Evolutionary conservation across 1,140 invertebrate species (phyloP).

Genomic region (Hylyphantes graminicola): DNA sequence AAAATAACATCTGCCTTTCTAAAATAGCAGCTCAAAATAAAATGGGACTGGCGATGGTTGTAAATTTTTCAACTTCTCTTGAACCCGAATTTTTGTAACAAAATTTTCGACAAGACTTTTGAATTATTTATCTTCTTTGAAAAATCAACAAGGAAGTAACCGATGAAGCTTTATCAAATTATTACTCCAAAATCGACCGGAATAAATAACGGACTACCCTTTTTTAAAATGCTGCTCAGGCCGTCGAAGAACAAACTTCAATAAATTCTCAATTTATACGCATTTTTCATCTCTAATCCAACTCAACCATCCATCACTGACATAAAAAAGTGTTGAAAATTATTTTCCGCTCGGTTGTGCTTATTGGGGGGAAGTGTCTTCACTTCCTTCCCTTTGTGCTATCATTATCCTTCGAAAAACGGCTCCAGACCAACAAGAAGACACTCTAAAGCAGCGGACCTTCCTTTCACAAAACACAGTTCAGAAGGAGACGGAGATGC

Average conservation of each 20-base stretch:
- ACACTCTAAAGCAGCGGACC: constrained; percentile 13
- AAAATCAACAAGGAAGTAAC: too few relatives aligned
- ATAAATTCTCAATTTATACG: constrained; percentile 6
- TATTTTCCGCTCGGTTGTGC: constrained; percentile 15
- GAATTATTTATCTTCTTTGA: too few relatives aligned
- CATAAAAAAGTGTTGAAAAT: constrained; percentile 30
- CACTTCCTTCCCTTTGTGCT: neutral
- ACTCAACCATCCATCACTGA: constrained; percentile 35
- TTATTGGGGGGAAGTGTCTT: constrained; percentile 3
- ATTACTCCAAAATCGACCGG: too few relatives aligned
- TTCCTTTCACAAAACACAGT: constrained; percentile 1
- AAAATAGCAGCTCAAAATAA: too few relatives aligned
- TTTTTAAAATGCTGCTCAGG: too few relatives aligned
- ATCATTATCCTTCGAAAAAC: constrained; percentile 29
- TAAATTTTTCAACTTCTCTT: too few relatives aligned
- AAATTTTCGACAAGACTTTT: too few relatives aligned
- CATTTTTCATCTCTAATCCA: constrained; percentile 28
- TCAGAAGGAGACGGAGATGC: neutral
- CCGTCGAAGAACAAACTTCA: neutral
- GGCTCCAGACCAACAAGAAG: neutral
- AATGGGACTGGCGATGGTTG: too few relatives aligned
- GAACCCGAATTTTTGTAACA: too few relatives aligned
- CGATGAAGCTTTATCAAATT: too few relatives aligned
- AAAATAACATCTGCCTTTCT: too few relatives aligned
- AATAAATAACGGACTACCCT: too few relatives aligned